Evolutionary conservation across 2,888 invertebrate genomes (phyloP), one percentile per base, ranked within the genome.

Genomic region (Scaptomyza caliginosa): DNA sequence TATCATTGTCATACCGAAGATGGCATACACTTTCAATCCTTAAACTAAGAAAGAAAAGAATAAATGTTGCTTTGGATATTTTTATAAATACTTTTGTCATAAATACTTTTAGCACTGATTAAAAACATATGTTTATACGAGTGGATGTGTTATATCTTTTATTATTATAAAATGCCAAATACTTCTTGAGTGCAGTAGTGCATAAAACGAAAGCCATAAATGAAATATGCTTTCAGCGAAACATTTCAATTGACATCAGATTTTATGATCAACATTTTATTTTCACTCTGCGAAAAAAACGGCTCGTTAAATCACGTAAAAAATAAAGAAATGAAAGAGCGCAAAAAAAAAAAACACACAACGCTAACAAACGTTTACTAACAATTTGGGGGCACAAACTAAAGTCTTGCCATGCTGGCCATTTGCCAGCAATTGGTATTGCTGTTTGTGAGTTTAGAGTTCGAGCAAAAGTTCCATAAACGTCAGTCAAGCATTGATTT

Each of bases 201-300:
- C 32, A 32, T 11, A 10, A 13, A 13, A 71, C 76, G 67, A 64
- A 70, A 76, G 78, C 59, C 80, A 80, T 83, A 82, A 80, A 70
- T 78, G 80, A 84, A 83, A 80, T 82, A 78, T 80, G 80, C 72
- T 76, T 64, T 69, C 76, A 58, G 62, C 56, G 66, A 76, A 74
- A 65, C 72, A 69, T 74, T 83, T 84, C 82, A 83, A 82, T 83
- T 84, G 80, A 60, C 80, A 80, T 84, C 28, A 72, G 77, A 83
- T 83, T 83, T 82, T 72, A 82, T 70, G 71, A 60, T 63, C 71
- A 58, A 45, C 66, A 55, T 78, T 79, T 81, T 79, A 77, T 81
- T 82, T 78, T 77, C 77, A 67, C 75, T 77, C 57, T 48, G 43
- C 60, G 21, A 34, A 10, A 23, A 38, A 51, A 32, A 23, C 23